These are phyloP conservation scores for Hanleya hanleyi DNA, from an alignment of 2,888 invertebrate species.

Conservation along the genomic window DNA sequence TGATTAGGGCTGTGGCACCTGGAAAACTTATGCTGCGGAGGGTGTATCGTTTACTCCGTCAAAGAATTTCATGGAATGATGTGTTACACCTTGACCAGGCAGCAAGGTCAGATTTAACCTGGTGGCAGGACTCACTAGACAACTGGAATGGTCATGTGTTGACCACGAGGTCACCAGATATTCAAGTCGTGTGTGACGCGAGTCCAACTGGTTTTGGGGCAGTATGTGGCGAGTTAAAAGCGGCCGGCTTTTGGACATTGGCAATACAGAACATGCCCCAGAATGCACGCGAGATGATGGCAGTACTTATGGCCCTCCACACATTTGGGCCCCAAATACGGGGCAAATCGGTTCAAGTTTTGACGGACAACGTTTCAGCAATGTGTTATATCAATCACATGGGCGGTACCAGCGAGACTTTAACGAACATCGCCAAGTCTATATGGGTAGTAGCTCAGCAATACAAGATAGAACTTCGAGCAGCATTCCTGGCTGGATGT, in stretches of 20 bases:
- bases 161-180: background rate
- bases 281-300: conserved; percentile 21
- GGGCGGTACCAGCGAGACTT: background rate
- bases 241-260: conserved; percentile 16
- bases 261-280: conserved; percentile 7
- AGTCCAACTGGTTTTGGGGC: conserved; percentile 11
- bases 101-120: background rate
- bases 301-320: background rate
- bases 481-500: background rate
- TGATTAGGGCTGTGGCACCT: conserved; percentile 15
- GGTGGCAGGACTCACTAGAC: conserved; percentile 18
- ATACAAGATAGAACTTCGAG: background rate
- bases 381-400: conserved; percentile 2
- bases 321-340: background rate
- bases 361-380: conserved; percentile 10
- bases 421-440: background rate
- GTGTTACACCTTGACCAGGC: background rate
- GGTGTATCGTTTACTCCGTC: conserved; percentile 8
- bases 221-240: background rate
- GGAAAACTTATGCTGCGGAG: conserved; percentile 14
- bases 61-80: conserved; percentile 11
- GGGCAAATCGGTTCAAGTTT: background rate
- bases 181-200: conserved; percentile 17
- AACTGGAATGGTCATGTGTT: no score
- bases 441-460: background rate